Base-by-base conservation (phyloP, 2,113 vertebrate genomes). In the Apistogramma diplotaenia region DNA sequence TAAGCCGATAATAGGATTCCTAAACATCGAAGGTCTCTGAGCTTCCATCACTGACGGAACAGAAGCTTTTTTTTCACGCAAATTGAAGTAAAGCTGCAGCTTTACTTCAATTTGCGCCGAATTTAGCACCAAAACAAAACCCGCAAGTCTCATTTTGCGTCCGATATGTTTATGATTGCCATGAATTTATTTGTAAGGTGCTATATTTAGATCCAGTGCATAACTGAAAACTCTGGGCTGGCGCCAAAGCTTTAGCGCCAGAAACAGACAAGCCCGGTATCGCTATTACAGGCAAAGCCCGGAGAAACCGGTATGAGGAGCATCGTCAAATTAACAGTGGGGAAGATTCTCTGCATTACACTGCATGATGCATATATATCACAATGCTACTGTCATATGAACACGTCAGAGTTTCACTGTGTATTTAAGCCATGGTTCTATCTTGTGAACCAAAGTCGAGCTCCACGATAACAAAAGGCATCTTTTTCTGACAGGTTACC, bases 241-340 rank as follows among this genome's bases (percentile, higher is more conserved):
- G 6, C 13, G 33, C 37, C 13, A 65, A 65, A 27, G 21, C 21
- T 15, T 15, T 10, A 35, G 21, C 61, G 16, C 13, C 18, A 10
- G 21, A 43, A 43, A 0, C 0, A 1, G 35, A 10, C 1, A 6
- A 21, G 21, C 40, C 23, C 27, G 12, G 18, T 29, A 4, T 67
- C 23, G 40, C 27, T 67, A 12, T 27, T 25, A 0, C 40, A 65
- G 21, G 1, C 61, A 46, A 25, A 21, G 21, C n/a, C 60, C 16
- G 35, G 35, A 21, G 13, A n/a, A 8, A 16, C 60, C 35, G 0
- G 21, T 18, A 18, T 21, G 23, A 65, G 13, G 21, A 65, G 61
- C 61, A 35, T 21, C 43, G 21, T 43, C 2, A 1, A 37, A 37
- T 10, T 37, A 11, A 8, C 35, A 11, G 10, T 37, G 35, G 35